These are phyloP conservation scores for Rhizomys pruinosus DNA, from an alignment of 2,113 vertebrate genomes.

Conservation along the genomic window DNA sequence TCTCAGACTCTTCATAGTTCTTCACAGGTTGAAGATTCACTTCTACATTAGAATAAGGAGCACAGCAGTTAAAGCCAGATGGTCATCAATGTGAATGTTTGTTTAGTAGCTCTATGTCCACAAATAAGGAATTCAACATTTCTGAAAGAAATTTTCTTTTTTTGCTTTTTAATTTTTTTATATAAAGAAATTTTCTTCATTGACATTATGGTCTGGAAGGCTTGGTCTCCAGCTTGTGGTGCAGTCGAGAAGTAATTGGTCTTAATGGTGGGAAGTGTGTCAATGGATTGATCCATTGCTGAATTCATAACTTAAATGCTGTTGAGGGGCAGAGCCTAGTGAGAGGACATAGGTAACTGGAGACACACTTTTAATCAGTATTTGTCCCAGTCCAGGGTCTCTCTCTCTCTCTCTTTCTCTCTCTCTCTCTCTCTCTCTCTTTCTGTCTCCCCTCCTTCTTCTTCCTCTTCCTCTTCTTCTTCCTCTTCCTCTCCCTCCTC, in stretches of 20 bases:
- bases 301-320: background rate
- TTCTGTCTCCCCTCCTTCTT: too few species aligned
- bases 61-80: background rate
- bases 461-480: too few species aligned
- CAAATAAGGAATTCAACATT: conserved; percentile 33
- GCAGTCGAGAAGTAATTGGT: background rate
- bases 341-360: background rate
- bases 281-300: background rate
- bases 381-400: background rate
- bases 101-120: background rate
- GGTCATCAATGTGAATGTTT: background rate
- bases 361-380: background rate
- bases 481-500: too few species aligned
- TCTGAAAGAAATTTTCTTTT: conserved; percentile 30
- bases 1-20: background rate
- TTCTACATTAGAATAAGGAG: background rate
- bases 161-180: too few species aligned
- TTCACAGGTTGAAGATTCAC: background rate
- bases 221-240: background rate
- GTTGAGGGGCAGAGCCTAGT: background rate
- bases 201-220: background rate
- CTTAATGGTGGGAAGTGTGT: too few species aligned
- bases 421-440: background rate
- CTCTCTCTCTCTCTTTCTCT: too few species aligned
- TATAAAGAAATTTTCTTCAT: too few species aligned